Base-by-base conservation (phyloP, 2,888 invertebrate species). In the Trisateles emortualis region DNA sequence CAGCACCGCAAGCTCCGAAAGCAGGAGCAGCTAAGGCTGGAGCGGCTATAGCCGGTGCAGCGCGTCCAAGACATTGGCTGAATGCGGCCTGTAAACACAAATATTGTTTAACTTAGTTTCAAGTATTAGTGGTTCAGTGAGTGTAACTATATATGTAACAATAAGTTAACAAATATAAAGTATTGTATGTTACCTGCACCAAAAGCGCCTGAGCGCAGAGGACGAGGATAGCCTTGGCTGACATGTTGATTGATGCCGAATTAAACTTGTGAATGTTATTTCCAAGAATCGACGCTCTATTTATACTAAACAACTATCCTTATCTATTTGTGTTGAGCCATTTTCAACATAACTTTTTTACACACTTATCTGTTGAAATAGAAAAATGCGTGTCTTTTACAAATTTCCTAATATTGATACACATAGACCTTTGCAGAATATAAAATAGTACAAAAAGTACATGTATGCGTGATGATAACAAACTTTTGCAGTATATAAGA, bases 321-420 rank as follows among this genome's bases (percentile, higher is more conserved):
- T 26, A 24, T 42, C 14, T 24, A 35, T 35, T 63, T 2, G 52
- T 47, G 19, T 57, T 59, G 3, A 60, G 66, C 32, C 53, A 57
- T 36, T 60, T 64, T 1, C 62, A 59, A 9, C 67, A 63, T 5
- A 43, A 26, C 8, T 1, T 26, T 26, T 6, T 26, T 8, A 38
- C 11, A 70, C 16, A 29, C 29, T 36, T 5, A 29, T 36, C 9
- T 9, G n/a, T 14, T 36, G 22, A 1, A 68, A 61, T 0, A 73
- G 73, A 8, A 65, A 3, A 26, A 8, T 26, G 26, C 8, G 26
- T 26, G 26, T 8, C 26, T 26, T 26, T 26, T 8, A 8, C 26
- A 26, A 26, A 8, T 26, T 22, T n/a, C n/a, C n/a, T n/a, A n/a
- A 22, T 3, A 22, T 22, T 22, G 22, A 22, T 5, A 22, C 22